These are phyloP conservation scores for Propithecus coquereli DNA, from an alignment of 2,113 vertebrate species.

Conservation along the genomic window DNA sequence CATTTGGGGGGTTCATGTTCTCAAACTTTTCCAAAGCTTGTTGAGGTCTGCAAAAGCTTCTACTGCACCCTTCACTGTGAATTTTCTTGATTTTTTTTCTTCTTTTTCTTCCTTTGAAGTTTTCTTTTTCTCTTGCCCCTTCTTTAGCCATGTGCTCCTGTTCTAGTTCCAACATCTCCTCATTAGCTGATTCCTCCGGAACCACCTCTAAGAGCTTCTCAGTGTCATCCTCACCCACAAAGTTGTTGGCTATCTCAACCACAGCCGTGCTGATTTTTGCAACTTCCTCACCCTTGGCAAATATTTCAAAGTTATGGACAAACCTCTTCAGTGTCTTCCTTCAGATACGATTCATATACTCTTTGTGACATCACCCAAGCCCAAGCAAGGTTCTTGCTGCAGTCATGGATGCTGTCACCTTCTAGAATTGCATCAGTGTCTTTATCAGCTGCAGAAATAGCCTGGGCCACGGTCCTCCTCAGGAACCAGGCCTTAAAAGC, in stretches of 20 bases:
- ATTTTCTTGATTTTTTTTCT: background rate
- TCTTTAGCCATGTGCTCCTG: background rate
- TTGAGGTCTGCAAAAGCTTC: background rate
- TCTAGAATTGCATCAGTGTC: background rate
- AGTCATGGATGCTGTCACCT: background rate
- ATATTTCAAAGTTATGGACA: background rate
- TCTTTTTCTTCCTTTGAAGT: background rate
- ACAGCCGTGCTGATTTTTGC: background rate
- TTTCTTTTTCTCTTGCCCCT: background rate
- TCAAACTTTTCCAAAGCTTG: background rate
- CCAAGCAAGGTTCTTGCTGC: background rate
- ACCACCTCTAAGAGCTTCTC: background rate
- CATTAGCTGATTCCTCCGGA: background rate
- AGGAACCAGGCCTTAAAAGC: background rate
- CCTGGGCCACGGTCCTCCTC: background rate
- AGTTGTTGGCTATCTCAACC: background rate
- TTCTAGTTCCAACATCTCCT: background rate
- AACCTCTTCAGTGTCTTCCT: background rate
- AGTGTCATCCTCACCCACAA: background rate
- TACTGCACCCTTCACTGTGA: background rate
- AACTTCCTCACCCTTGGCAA: background rate
- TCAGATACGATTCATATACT: background rate
- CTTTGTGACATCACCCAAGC: background rate
- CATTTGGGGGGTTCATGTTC: background rate
- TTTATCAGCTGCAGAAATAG: background rate